Evolutionary conservation across 1,140 invertebrate genomes (phyloP), one percentile per base, ranked within the genome.

Genomic region (Diploscapter pachys): DNA sequence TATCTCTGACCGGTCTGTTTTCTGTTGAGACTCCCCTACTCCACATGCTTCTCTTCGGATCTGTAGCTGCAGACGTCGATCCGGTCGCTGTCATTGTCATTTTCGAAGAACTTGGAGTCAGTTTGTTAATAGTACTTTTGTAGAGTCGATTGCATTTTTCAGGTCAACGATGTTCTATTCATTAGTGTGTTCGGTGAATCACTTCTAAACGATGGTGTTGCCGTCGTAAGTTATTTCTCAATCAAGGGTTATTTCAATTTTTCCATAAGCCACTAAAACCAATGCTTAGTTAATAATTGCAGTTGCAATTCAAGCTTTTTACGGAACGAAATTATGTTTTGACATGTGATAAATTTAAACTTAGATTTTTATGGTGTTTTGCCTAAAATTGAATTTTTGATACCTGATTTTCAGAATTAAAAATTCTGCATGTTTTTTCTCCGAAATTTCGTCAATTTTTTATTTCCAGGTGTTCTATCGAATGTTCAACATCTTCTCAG

Each of bases 141-240:
- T 11, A 51, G 63, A 31, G 31, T 31, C 31, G 31, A 31, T 31
- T 31, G 11, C 13, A 11, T 98, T 87, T 96, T 85, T 57, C 72
- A 85, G 83, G 95, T 99, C 77, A 96, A 99, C 87, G 95, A 98
- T 89, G 92, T 98, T 75, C 89, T 99, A 63, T 98, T 98, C 86
- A 98, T 98, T 85, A 92, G 98, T 61, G 95, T 99, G 8, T 99
- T 99, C 88, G 96, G 96, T 61, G 96, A 99, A 87, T 97, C 95
- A 53, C 89, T 99, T 72, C 90, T 99, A 61, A 99, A 99, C 88
- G 94, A 96, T 87, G 94, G 93, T 74, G 93, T 96, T 77, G 96
- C 94, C 81, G 94, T 93, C 90, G 94, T 80, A 79, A 78, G 63
- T 78, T 4, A 78, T 69, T 31, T 31, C 65, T 3, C 3, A 50